Evolutionary conservation across 1,140 invertebrate species (phyloP).

Genomic region (Ericerus pela): DNA sequence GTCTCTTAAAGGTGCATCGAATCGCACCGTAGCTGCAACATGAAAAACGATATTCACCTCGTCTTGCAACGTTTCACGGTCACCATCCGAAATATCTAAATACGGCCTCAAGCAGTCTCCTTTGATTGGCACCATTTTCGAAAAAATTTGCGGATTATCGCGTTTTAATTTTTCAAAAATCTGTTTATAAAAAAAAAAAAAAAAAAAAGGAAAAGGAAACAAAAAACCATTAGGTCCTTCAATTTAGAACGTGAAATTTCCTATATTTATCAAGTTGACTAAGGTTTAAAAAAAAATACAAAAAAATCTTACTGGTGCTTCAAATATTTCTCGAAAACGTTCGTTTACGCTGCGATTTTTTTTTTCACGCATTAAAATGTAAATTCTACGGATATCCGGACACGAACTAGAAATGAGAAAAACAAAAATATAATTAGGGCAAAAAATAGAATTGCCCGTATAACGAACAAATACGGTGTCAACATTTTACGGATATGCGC

Average conservation of each 20-base stretch:
- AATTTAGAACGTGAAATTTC: conserved; percentile 41
- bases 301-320: background rate
- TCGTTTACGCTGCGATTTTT: conserved; percentile 45
- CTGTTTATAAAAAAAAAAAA: conserved; percentile 34
- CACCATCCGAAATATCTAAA: conserved; percentile 37
- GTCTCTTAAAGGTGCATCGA: conserved; percentile 44
- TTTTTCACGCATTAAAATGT: conserved; percentile 62
- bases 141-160: conserved; percentile 41
- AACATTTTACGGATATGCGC: too few relatives aligned
- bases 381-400: conserved; percentile 53
- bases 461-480: too few relatives aligned
- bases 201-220: background rate
- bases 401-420: conserved; percentile 32
- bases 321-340: background rate
- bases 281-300: too few relatives aligned
- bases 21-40: conserved; percentile 47
- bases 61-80: conserved; percentile 48
- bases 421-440: too few relatives aligned
- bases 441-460: too few relatives aligned
- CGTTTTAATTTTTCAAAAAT: conserved; percentile 40
- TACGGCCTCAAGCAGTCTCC: conserved; percentile 38
- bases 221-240: conserved; percentile 33
- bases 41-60: conserved; percentile 64
- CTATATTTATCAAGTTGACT: too few relatives aligned
- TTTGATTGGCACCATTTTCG: conserved; percentile 41